Conservation (phyloP, 2,888 invertebrate species). For the Pocota personata region DNA sequence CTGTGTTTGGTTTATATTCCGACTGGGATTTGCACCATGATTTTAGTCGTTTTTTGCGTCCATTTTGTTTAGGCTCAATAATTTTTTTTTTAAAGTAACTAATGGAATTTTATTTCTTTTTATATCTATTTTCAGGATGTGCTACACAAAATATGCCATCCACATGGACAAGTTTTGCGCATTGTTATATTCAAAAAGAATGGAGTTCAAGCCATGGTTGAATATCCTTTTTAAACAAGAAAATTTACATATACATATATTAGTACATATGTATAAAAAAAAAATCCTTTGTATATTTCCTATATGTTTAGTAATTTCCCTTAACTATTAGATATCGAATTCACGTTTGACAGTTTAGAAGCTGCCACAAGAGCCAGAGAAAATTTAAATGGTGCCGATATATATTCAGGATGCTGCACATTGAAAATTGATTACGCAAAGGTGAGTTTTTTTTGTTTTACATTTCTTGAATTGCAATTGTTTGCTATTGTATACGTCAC, state of each 20-base stretch:
- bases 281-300: background rate
- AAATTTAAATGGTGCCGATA: conserved; percentile 98
- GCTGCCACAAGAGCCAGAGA: conserved; percentile 97
- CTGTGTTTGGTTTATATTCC: conserved; percentile 2
- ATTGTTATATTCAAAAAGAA: conserved; percentile 99
- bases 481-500: background rate
- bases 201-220: conserved; percentile 99
- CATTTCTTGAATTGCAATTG: background rate
- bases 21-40: conserved; percentile 29
- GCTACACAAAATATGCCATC: conserved; percentile 97
- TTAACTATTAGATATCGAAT: conserved; percentile 83
- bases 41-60: background rate
- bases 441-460: conserved; percentile 85
- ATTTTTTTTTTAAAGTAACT: background rate
- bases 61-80: conserved; percentile 39
- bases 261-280: background rate
- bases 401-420: conserved; percentile 99
- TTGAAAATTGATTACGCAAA: conserved; percentile 99
- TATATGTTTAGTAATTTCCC: conserved; percentile 80
- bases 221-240: conserved; percentile 93
- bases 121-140: conserved; percentile 93
- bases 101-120: conserved; percentile 57
- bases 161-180: conserved; percentile 97
- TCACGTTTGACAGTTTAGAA: conserved; percentile 95
- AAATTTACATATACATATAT: background rate